Evolutionary conservation across 2,888 invertebrate genomes (phyloP), one percentile per base, ranked within the genome.

Genomic region (Protonemura montana): DNA sequence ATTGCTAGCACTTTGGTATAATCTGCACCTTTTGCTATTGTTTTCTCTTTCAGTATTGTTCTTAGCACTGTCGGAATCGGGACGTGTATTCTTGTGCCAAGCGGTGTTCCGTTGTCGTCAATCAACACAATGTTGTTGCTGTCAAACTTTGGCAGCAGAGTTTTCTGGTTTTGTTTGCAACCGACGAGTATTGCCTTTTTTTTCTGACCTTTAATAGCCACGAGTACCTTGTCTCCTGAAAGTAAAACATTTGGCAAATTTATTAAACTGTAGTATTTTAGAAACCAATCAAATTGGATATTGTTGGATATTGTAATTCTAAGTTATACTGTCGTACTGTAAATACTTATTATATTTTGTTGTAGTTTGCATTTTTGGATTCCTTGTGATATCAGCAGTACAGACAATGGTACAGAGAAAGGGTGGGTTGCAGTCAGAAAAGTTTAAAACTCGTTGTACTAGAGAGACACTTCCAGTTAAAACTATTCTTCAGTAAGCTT

Each of bases 61-160:
- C 98, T 93, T 84, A 99, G 92, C 87, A 96, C 93, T 1, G 97
- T 96, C 0, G 99, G 99, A 88, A 99, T 96, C 0, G 99, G 99
- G 0, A 97, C 98, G 89, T 97, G 96, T 89, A 99, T 98, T 89
- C 99, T 94, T 0, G 97, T 99, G 26, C 99, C 99, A 2, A 99
- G 91, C 0, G 99, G 99, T 21, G 96, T 95, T 26, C 99, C 99
- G 90, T 94, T 96, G 90, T 99, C 98, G 90, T 99, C 98, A 78
- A 99, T 96, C 0, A 99, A 92, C 0, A 99, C 99, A 86, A 99
- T 92, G 92, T 99, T 99, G 91, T 99, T 99, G 90, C 96, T 97
- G 91, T 99, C 99, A 91, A 97, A 98, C 90, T 96, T 96, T 0
- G 99, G 98, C 76, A 97, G 93, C 91, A 96, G 95, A 0, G 95